A percentile compares a stretch with the other conserved stretches of the same genome.
Conservation (phyloP, 1,140 invertebrate species). For the Aphelenchoides besseyi region DNA sequence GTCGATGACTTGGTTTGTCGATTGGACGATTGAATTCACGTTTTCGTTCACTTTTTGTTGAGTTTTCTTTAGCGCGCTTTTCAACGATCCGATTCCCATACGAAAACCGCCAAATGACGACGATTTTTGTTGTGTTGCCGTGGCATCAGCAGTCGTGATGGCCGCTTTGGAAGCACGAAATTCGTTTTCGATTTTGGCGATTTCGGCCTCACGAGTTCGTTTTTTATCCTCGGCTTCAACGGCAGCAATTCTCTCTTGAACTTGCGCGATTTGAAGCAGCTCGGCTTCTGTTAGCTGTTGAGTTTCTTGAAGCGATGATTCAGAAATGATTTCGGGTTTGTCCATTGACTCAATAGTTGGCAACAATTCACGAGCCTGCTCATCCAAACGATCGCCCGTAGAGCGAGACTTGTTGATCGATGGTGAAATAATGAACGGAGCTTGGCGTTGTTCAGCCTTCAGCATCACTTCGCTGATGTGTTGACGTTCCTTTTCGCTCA, state of each 20-base stretch:
- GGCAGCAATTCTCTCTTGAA: constrained; percentile 13
- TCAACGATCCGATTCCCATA: constrained; percentile 1
- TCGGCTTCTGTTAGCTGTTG: constrained; percentile 27
- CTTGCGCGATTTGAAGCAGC: constrained; percentile 28
- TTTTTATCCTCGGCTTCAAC: constrained; percentile 17
- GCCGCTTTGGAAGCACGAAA: background rate
- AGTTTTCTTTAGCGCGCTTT: constrained; percentile 1
- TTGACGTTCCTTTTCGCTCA: constrained; percentile 28
- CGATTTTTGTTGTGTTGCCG: background rate
- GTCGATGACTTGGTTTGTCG: background rate
- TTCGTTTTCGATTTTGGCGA: background rate
- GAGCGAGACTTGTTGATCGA: background rate
- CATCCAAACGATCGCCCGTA: background rate
- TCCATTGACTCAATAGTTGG: too few species aligned
- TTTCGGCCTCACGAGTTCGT: background rate
- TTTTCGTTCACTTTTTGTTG: background rate
- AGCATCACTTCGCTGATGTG: constrained; percentile 37
- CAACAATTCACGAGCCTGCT: too few species aligned
- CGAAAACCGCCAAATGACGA: background rate
- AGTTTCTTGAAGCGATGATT: too few species aligned
- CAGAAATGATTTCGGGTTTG: too few species aligned
- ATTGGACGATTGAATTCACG: background rate
- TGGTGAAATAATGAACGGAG: constrained; percentile 26
- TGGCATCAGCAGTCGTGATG: background rate
- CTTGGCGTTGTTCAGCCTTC: constrained; percentile 27